Evolutionary conservation across 2,888 invertebrate genomes (phyloP), one percentile per base, ranked within the genome.

Genomic region (Sinelater perroti): DNA sequence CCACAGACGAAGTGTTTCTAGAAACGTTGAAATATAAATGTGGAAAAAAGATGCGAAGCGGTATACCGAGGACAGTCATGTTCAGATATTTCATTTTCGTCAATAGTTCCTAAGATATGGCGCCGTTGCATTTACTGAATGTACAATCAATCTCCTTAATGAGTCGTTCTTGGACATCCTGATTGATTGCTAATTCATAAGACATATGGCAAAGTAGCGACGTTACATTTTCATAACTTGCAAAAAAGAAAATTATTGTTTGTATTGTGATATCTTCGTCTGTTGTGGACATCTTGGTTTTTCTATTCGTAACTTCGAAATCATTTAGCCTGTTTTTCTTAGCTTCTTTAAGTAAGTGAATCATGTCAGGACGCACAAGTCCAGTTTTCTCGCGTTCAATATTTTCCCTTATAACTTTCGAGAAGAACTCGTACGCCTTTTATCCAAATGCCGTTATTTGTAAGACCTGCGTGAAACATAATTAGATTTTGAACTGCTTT

Each of bases 181-280:
- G 72, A 61, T 83, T 76, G 1, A 80, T 10, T 1, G 80, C 79
- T 28, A 82, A 58, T 62, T 81, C 81, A 47, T 82, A 79, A 2
- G 79, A 65, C 14, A 72, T 67, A 72, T 81, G 73, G 1, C 73
- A 73, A 17, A 82, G 58, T 0, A 75, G 70, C 0, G 82, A 80
- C 0, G 79, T 72, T 2, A 78, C 80, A 13, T n/a, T n/a, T n/a
- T 82, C 82, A 49, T 78, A 82, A 0, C 82, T 82, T 40, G 80
- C 82, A 5, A 72, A 67, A 63, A 82, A 81, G 70, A 82, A 82
- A 13, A 81, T 69, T 31, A 81, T 78, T 0, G 80, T 80, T 71
- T 82, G 86, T 0, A 84, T 82, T 0, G 83, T 81, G 7, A 86
- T 77, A 50, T 85, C 84, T 0, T 81, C 78, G 44, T 71, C 66